Conservation (phyloP, 2,888 invertebrate genomes). For the Caenorhabditis sp. region DNA sequence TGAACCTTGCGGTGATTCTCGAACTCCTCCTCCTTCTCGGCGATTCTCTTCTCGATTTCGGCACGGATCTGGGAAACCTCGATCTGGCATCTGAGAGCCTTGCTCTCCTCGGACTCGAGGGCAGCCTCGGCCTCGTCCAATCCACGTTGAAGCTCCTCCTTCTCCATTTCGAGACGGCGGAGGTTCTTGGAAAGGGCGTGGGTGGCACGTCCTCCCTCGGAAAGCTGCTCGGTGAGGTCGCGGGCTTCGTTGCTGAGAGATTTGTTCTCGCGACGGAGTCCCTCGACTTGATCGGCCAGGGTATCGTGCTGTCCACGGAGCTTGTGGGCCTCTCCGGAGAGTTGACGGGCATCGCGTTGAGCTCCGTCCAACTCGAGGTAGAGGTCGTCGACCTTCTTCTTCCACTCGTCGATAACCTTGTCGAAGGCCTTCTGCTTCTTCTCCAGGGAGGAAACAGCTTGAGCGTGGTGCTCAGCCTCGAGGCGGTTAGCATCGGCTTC, state of each 20-base stretch:
- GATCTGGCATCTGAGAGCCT: constrained; percentile 85
- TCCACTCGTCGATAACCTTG: constrained; percentile 97
- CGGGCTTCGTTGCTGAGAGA: constrained; percentile 87
- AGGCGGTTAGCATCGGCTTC: constrained; percentile 92
- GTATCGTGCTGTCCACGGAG: constrained; percentile 80
- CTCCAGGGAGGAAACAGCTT: constrained; percentile 91
- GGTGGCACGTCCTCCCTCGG: constrained; percentile 91
- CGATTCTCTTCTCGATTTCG: constrained; percentile 99
- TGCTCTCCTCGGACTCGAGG: constrained; percentile 99
- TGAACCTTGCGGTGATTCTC: constrained; percentile 92
- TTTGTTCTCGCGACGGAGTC: constrained; percentile 99
- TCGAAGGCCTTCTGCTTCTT: constrained; percentile 99
- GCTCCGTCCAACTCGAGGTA: constrained; percentile 97
- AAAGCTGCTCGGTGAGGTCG: constrained; percentile 94
- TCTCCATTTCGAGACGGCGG: constrained; percentile 98
- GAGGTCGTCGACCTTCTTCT: constrained; percentile 95
- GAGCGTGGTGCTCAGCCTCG: constrained; percentile 84
- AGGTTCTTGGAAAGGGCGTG: constrained; percentile 99
- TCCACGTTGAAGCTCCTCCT: constrained; percentile 95
- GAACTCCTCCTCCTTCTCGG: constrained; percentile 99
- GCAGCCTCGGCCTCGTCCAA: constrained; percentile 93
- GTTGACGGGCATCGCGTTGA: constrained; percentile 99
- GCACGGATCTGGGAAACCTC: constrained; percentile 98
- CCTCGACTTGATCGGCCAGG: constrained; percentile 88
- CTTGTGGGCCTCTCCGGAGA: constrained; percentile 94